phyloP scores from a whole-genome alignment of 2,888 invertebrate species.

The Arrhopalites spinosus region DNA sequence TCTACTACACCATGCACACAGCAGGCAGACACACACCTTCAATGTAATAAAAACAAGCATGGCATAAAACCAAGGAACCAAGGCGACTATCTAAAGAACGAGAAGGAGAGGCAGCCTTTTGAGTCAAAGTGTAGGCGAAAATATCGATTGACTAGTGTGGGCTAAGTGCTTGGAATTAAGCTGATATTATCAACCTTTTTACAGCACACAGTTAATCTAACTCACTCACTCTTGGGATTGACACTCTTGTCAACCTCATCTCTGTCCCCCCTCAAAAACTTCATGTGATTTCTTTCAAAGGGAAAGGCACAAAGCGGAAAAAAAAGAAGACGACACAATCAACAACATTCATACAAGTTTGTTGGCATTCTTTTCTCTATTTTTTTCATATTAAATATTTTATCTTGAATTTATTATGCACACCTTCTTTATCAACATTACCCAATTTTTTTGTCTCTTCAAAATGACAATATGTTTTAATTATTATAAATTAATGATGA shows the following conservation, averaged over 20 bases:
- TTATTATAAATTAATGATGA: too few relatives aligned
- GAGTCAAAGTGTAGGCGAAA: constrained; percentile 1
- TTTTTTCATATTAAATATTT: too few relatives aligned
- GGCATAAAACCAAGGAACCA: neutral
- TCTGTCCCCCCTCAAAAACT: neutral
- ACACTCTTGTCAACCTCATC: constrained; percentile 15
- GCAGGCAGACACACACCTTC: neutral
- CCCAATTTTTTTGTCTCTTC: too few relatives aligned
- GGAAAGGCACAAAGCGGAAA: too few relatives aligned
- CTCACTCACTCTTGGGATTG: constrained; percentile 9
- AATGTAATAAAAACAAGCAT: neutral
- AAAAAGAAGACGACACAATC: too few relatives aligned
- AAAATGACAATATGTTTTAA: too few relatives aligned
- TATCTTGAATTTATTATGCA: too few relatives aligned
- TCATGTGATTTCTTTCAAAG: too few relatives aligned
- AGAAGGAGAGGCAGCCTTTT: neutral
- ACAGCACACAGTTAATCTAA: constrained; percentile 23
- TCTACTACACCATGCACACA: neutral
- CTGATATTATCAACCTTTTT: constrained; percentile 22
- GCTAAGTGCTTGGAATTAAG: constrained; percentile 20
- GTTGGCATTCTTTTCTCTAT: too few relatives aligned
- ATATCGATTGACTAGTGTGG: neutral
- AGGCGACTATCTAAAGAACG: neutral
- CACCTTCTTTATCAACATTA: too few relatives aligned
- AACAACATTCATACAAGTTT: too few relatives aligned